phyloP scores from a whole-genome alignment of 2,888 invertebrate species.

The Yponomeuta cagnagella region DNA sequence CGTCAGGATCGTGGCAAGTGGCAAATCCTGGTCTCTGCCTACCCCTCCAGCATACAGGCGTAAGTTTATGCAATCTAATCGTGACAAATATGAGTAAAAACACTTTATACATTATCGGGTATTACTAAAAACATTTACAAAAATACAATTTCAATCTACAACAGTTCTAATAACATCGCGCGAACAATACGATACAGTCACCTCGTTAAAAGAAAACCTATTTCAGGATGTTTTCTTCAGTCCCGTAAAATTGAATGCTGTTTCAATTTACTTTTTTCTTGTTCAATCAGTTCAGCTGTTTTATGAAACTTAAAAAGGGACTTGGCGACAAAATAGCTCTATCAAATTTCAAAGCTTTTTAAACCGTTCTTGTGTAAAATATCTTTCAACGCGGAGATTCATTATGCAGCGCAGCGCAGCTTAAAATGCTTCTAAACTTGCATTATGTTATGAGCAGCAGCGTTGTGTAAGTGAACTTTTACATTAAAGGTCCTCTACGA shows the following conservation, averaged over 20 bases:
- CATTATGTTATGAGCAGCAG: too few relatives aligned
- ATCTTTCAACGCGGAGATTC: background rate
- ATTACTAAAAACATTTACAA: too few relatives aligned
- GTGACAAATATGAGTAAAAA: too few relatives aligned
- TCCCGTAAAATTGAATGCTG: background rate
- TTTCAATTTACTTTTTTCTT: background rate
- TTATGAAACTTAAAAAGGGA: background rate
- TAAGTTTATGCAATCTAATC: too few relatives aligned
- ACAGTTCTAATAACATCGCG: background rate
- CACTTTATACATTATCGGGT: too few relatives aligned
- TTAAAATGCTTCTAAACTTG: too few relatives aligned
- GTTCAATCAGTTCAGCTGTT: background rate
- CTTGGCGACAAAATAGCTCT: background rate
- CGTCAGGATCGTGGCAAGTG: too few relatives aligned
- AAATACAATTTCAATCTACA: background rate
- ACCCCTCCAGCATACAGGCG: too few relatives aligned
- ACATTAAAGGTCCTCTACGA: too few relatives aligned
- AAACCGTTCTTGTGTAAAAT: slow-evolving; percentile 3
- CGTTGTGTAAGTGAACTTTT: too few relatives aligned
- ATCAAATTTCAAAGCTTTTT: background rate
- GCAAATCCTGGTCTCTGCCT: too few relatives aligned
- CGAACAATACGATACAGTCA: background rate
- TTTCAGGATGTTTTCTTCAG: background rate
- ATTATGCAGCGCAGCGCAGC: background rate
- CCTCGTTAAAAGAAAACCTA: background rate